Conservation (phyloP, 2,797 vertebrate genomes). For the Poeciliopsis paucimaculata region DNA sequence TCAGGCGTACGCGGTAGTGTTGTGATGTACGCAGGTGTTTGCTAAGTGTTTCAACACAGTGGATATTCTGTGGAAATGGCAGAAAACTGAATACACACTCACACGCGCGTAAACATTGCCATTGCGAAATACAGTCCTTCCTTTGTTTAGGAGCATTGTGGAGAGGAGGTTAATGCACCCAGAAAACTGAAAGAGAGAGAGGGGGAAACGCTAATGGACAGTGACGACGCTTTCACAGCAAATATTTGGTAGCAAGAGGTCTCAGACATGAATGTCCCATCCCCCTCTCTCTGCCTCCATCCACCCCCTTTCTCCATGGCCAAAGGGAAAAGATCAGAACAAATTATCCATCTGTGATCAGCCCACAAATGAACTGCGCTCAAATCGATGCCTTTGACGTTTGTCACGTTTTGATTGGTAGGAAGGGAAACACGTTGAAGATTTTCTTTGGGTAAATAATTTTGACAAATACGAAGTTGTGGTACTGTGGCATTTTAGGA, state of each 20-base stretch:
- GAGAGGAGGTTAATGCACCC: constrained; percentile 69
- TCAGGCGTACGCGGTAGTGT: constrained; percentile 19
- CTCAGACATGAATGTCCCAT: constrained; percentile 31
- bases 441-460: background rate
- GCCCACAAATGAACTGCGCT: constrained; percentile 31
- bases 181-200: constrained; percentile 41
- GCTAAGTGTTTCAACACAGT: background rate
- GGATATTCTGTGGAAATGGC: background rate
- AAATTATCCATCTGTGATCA: constrained; percentile 61
- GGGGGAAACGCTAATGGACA: constrained; percentile 62
- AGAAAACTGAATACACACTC: background rate
- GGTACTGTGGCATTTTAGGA: background rate
- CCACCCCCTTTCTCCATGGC: constrained; percentile 17
- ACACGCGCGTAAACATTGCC: background rate
- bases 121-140: constrained; percentile 40
- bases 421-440: background rate
- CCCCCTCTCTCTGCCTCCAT: constrained; percentile 23
- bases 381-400: background rate
- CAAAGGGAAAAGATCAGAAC: constrained; percentile 56
- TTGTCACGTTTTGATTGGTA: background rate
- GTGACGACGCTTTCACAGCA: constrained; percentile 62
- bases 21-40: constrained; percentile 6
- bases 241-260: constrained; percentile 66
- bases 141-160: constrained; percentile 67
- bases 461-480: background rate